Evolutionary conservation across 2,888 invertebrate species (phyloP), one percentile per base, ranked within the genome.

Genomic region (Philonicus albiceps): DNA sequence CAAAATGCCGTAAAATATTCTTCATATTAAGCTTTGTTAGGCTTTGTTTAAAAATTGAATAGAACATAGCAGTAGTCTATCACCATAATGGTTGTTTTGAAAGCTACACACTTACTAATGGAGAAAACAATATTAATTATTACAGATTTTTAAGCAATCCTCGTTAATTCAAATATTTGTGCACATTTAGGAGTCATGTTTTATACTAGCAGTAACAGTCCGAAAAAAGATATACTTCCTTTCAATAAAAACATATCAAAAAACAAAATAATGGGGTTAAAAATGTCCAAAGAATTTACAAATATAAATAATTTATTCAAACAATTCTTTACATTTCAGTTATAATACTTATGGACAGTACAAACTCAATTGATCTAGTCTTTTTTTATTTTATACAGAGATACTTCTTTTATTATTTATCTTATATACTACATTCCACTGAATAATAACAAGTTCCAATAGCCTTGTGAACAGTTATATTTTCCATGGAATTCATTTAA

Each of bases 291-390:
- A 16, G 0, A 13, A 40, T 53, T 80, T 80, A 80, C 80, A 80
- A 80, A 80, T 80, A 80, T 80, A 80, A 80, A 80, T 80, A 43
- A 80, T 80, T 80, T 80, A 80, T 80, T 80, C 53, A 43, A 80
- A 49, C 43, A 43, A 80, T 80, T 80, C 37, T 80, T 80, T 80
- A 80, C 80, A 80, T 30, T n/a, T 80, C 49, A 49, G 11, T 80
- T 49, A 80, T 53, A 74, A 74, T 74, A n/a, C 37, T 74, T n/a
- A 74, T 74, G 74, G 64, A 64, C 37, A 37, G 76, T 76, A 76
- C 76, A 76, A 49, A 53, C 80, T 27, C 80, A 53, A n/a, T 53
- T 80, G 30, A 13, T 49, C 80, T 80, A 80, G 43, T 80, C 49
- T 16, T 80, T 40, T 80, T 13, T 73, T 73, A 1, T 74, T 74